These are phyloP conservation scores for Caranx melampygus DNA, from an alignment of 2,113 vertebrate species.

Conservation along the genomic window DNA sequence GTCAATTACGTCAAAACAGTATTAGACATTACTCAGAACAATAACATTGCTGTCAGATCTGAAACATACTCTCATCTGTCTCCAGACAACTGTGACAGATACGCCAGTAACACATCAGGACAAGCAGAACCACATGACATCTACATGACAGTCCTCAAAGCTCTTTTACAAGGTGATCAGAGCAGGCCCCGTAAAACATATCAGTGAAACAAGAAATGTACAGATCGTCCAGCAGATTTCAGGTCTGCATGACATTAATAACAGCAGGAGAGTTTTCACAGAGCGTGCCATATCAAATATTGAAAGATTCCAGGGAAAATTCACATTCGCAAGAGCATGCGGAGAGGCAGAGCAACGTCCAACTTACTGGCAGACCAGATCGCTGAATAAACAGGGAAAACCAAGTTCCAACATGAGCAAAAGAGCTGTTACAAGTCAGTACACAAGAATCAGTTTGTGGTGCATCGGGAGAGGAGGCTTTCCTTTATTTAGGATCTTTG, in stretches of 20 bases:
- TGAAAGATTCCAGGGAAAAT: conserved; percentile 31
- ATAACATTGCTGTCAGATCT: conserved; percentile 17
- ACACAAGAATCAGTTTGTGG: not conserved
- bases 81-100: not conserved
- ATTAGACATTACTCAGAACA: not conserved
- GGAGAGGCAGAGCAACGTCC: not conserved
- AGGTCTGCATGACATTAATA: conserved; percentile 32
- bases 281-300: conserved; percentile 36
- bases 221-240: not conserved
- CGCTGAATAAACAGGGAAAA: conserved; percentile 13
- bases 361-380: conserved; percentile 11
- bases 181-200: conserved; percentile 17
- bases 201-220: not conserved
- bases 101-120: conserved; percentile 12
- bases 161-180: conserved; percentile 3
- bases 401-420: not conserved
- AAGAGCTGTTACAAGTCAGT: not conserved
- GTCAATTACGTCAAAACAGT: conserved; percentile 4
- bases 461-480: not conserved
- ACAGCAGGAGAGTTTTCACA: conserved; percentile 17
- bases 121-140: conserved; percentile 7
- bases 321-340: conserved; percentile 3
- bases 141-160: conserved; percentile 4
- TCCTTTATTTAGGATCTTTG: conserved; percentile 15
- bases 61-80: conserved; percentile 4